Evolutionary conservation across 2,888 invertebrate genomes (phyloP), one percentile per base, ranked within the genome.

Genomic region (Acrocera orbiculus): DNA sequence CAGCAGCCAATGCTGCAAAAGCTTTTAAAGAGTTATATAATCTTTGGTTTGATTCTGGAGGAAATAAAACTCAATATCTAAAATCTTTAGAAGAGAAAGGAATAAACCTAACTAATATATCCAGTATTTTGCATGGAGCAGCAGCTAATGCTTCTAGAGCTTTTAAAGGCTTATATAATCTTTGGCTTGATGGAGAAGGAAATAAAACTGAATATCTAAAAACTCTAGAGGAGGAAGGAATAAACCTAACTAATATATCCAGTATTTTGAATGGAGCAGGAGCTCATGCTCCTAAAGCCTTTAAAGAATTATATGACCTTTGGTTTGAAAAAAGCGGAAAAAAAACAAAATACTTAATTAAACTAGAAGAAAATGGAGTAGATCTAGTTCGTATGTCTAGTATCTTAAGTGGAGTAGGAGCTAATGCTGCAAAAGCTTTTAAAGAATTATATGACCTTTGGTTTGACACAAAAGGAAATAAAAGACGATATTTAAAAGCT

Each of bases 381-480:
- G 19, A n/a, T 11, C 19, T 26, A n/a, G 3, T 11, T 11, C 16
- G 26, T 17, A 11, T 32, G 9, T 32, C 32, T 11, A 26, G 26
- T 16, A 26, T 26, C 11, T 32, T 32, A 16, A 10, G 26, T 26
- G 26, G 26, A 32, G 25, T 26, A 11, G 32, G 32, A 16, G 13
- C 26, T 7, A 22, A 37, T 19, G 44, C 46, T 42, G 35, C 41
- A 36, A 31, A 45, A 43, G 45, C 47, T 44, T 50, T 51, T 42
- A 39, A 44, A 43, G 38, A 46, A 15, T 43, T 49, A 4, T 42
- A 44, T 43, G 36, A 30, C 27, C 34, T 41, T 16, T 48, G 45
- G 41, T 47, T 50, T 44, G 42, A 43, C 38, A 35, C 2, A 23
- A 4, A 24, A 23, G 24, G 23, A 23, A 24, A 31, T 2, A 31